phyloP scores from a whole-genome alignment of 2,113 vertebrate species.

The Tupaia chinensis region DNA sequence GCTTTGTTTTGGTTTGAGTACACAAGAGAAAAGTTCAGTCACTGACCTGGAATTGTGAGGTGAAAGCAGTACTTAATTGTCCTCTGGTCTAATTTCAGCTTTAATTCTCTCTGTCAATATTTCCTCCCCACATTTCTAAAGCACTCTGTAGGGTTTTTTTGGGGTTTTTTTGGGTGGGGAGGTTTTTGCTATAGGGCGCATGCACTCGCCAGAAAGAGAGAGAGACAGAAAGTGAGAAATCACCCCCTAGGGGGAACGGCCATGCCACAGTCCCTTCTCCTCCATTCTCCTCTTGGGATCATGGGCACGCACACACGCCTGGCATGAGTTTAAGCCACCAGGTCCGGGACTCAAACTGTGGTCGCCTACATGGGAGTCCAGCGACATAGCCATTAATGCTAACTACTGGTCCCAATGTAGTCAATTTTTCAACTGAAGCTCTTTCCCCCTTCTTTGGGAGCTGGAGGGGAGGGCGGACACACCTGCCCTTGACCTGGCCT shows the following conservation, averaged over 20 bases:
- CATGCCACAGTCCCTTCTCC: too few species aligned
- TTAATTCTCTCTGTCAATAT: not conserved
- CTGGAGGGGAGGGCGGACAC: not conserved
- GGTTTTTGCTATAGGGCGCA: too few species aligned
- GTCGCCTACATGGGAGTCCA: too few species aligned
- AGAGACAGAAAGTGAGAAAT: too few species aligned
- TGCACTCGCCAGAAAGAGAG: too few species aligned
- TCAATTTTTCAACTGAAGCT: slow-evolving; percentile 15
- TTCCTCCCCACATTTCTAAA: not conserved
- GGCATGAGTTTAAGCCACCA: too few species aligned
- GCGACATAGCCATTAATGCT: too few species aligned
- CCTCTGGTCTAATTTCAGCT: slow-evolving; percentile 16
- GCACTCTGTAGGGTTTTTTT: slow-evolving; percentile 1
- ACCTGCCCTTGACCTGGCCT: not conserved
- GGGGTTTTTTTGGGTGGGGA: too few species aligned
- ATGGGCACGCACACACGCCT: too few species aligned
- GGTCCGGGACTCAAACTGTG: too few species aligned
- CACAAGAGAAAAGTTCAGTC: slow-evolving; percentile 59
- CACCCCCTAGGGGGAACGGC: too few species aligned
- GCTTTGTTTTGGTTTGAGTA: slow-evolving; percentile 63
- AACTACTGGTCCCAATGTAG: not conserved
- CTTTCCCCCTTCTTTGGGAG: not conserved
- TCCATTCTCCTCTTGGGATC: too few species aligned
- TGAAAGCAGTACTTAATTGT: slow-evolving; percentile 51
- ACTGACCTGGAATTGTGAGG: slow-evolving; percentile 59